Evolutionary conservation across 2,888 invertebrate species (phyloP), one percentile per base, ranked within the genome.

Genomic region (Notodonta ziczac): DNA sequence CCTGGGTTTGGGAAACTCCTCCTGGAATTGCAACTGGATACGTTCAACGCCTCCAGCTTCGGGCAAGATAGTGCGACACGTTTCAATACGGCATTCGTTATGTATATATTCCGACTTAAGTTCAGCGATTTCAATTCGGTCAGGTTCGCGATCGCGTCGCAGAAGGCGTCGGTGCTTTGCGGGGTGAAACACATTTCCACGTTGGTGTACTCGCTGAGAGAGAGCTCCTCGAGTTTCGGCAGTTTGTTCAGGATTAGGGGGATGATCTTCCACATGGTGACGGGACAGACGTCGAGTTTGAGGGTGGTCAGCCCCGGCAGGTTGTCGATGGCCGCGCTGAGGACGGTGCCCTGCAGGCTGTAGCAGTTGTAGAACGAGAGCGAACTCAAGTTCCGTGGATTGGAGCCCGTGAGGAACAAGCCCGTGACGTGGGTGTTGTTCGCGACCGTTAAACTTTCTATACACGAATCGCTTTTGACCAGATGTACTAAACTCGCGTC

Each of bases 41-140:
- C 73, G 77, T 94, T 92, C 56, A 95, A 77, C 0, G 83, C 81
- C 67, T 87, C 83, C 48, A 95, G 69, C 53, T 93, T 86, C 7
- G 81, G 74, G 68, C 95, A 95, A 14, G 86, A 81, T 65, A 88
- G 86, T 0, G 94, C 91, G 7, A 96, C 77, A 56, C 85, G 87
- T 70, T 90, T 89, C 63, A 96, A 62, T 32, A 95, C 91, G 1
- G 87, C 82, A 73, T 96, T 94, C 0, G 89, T 93, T 24, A 96
- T 91, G 59, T 88, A 85, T 6, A 85, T 78, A 65, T 94, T 94
- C 58, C 85, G 82, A 69, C 87, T 88, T 53, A 95, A 67, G 69
- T 93, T 90, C 55, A 95, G 72, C 0, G 72, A 73, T 73, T 89
- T 92, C 65, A 95, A 79, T 69, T 94, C 90, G 0, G 84, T 83